Evolutionary conservation across 2,888 invertebrate species (phyloP), one percentile per base, ranked within the genome.

Genomic region (Sepiola atlantica): DNA sequence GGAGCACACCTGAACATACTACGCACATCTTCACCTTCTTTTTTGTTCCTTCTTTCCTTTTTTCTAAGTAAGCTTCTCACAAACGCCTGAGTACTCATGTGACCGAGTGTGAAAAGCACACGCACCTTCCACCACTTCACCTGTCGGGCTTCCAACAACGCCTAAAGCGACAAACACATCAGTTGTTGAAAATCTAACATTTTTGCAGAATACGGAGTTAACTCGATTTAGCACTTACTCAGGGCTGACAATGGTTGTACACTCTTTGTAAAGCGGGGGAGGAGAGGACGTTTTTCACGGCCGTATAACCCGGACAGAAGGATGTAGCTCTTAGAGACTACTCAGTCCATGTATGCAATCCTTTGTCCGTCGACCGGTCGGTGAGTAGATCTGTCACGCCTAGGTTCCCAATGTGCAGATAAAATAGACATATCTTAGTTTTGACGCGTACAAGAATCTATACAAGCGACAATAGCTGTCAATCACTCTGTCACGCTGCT

Each of bases 141-240:
- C n/a, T n/a, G n/a, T n/a, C n/a, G n/a, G n/a, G 45, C 45, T 45
- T 45, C 45, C 45, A 45, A 45, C 45, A 45, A 45, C 45, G 45
- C 77, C 77, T 16, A 77, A 77, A 16, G 77, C 77, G n/a, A 77
- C 45, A 8, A 45, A 45, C 45, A 45, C 2, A 77, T 77, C n/a
- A n/a, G n/a, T 77, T 32, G n/a, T n/a, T n/a, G 16, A 16, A 12
- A n/a, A n/a, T 77, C 77, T 77, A n/a, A n/a, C n/a, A 77, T 77
- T 77, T 77, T 77, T 77, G n/a, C 77, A 77, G 77, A 77, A 77
- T n/a, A 12, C 21, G n/a, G n/a, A n/a, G n/a, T n/a, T 77, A 77
- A 77, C n/a, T 77, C 77, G n/a, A 77, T 77, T 77, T 77, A 77
- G 12, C 77, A 77, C 77, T 77, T 77, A n/a, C 77, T 77, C n/a